Evolutionary conservation across 2,888 invertebrate genomes (phyloP), one percentile per base, ranked within the genome.

Genomic region (Octonoba sinensis): DNA sequence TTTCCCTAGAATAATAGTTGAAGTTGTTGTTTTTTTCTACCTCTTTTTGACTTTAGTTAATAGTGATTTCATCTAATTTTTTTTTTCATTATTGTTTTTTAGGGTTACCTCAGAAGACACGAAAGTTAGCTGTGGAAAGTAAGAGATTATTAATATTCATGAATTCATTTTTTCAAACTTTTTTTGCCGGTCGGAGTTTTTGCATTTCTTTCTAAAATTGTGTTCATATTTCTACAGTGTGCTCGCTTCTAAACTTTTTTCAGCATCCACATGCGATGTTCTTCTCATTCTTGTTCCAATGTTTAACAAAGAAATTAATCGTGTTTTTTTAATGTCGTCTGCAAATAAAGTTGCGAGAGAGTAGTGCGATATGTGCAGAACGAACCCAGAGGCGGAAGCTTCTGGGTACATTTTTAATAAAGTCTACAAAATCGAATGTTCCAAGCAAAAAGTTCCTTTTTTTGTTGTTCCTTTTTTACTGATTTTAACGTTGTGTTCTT

Each of bases 231-330:
- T 27, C 18, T 66, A 49, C 46, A 49, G 27, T 64, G n/a, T 22
- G n/a, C 15, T 49, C 15, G 47, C 60, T 44, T 16, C 49, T 27
- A 13, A n/a, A 62, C 20, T 74, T 65, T 57, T 66, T 44, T 54
- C 56, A 3, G 20, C 11, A 1, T 65, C 18, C 13, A 18, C 18
- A 47, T 46, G 51, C 44, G 27, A 18, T 54, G 12, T 64, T 22
- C 64, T 54, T 69, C 27, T 16, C 36, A 54, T 59, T 36, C 36
- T 8, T 57, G n/a, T 74, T 72, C n/a, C 36, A 36, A 44, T 81
- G 79, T 81, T 81, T 81, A 69, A 81, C 74, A 56, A 73, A 81
- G 79, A 81, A 81, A 81, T 81, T 81, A 81, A 81, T 73, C 22
- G 73, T n/a, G 24, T 67, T 73, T 81, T 65, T 15, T 36, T 36